Percentiles rank a stretch among this genome's conserved stretches.
phyloP scores from a whole-genome alignment of 2,113 vertebrate genomes.

The Sus scrofa region DNA sequence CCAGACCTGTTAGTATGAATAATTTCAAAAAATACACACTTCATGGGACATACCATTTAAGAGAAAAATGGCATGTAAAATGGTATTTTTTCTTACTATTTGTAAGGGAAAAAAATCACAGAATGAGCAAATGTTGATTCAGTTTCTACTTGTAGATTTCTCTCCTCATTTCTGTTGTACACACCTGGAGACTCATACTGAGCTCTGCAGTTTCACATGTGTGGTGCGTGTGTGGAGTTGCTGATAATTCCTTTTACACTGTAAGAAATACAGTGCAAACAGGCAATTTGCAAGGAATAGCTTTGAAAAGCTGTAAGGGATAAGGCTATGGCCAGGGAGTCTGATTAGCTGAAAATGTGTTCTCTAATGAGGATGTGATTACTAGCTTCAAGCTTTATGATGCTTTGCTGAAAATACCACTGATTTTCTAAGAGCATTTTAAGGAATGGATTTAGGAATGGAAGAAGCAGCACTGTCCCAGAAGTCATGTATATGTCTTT shows the following conservation, averaged over 20 bases:
- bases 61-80: not conserved
- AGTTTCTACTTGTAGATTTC: conserved; percentile 21
- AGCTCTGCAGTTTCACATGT: conserved; percentile 41
- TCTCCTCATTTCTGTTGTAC: conserved; percentile 1
- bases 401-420: conserved; percentile 59
- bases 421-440: conserved; percentile 49
- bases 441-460: conserved; percentile 40
- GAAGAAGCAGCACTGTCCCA: not conserved
- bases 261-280: not conserved
- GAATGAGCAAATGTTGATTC: conserved; percentile 3
- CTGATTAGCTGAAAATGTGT: conserved; percentile 58
- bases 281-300: conserved; percentile 12
- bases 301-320: not conserved
- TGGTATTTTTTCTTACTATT: not conserved
- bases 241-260: not conserved
- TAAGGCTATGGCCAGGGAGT: not conserved
- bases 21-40: conserved; percentile 49
- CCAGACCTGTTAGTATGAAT: not conserved
- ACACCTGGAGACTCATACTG: not conserved
- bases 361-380: conserved; percentile 54
- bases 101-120: conserved; percentile 19
- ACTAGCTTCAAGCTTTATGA: conserved; percentile 22
- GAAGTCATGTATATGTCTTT: not conserved
- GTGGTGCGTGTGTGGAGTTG: not conserved
- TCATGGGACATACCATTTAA: conserved; percentile 2